Conservation (phyloP, 2,888 invertebrate genomes). For the Nomada hirtipes region DNA sequence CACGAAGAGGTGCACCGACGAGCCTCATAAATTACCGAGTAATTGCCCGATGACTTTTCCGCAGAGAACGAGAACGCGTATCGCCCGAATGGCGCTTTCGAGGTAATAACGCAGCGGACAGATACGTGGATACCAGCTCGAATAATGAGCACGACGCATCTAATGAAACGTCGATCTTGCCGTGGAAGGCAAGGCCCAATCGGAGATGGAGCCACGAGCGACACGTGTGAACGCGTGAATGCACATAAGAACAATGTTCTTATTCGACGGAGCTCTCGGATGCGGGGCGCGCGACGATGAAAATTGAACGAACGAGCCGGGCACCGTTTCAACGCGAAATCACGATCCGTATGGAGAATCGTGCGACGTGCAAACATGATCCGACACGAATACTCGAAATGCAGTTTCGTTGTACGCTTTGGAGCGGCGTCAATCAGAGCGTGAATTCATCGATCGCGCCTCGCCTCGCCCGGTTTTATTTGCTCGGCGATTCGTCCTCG, state of each 20-base stretch:
- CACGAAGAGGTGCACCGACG: constrained; percentile 26
- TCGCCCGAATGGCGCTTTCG: constrained; percentile 36
- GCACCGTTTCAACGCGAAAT: constrained; percentile 31
- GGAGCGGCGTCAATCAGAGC: constrained; percentile 58
- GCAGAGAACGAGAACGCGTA: constrained; percentile 20
- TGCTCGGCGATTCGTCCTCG: constrained; percentile 17
- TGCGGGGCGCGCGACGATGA: neutral
- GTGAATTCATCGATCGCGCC: constrained; percentile 49
- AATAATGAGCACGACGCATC: constrained; percentile 23
- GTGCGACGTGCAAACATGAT: constrained; percentile 32
- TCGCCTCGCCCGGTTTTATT: constrained; percentile 35
- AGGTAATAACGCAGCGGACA: constrained; percentile 2
- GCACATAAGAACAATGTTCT: constrained; percentile 15
- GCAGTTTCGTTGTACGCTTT: constrained; percentile 59
- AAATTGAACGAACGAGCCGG: constrained; percentile 7
- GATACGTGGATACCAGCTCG: constrained; percentile 6
- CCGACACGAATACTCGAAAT: constrained; percentile 51
- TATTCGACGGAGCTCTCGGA: neutral
- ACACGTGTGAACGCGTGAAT: neutral
- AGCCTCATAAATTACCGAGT: constrained; percentile 37
- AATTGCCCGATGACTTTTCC: constrained; percentile 33
- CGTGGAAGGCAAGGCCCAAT: constrained; percentile 1
- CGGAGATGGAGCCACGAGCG: neutral
- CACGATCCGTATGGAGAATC: constrained; percentile 21
- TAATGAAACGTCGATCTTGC: constrained; percentile 35